Evolutionary conservation across 2,797 vertebrate species (phyloP).

Genomic region (Gymnodraco acuticeps): DNA sequence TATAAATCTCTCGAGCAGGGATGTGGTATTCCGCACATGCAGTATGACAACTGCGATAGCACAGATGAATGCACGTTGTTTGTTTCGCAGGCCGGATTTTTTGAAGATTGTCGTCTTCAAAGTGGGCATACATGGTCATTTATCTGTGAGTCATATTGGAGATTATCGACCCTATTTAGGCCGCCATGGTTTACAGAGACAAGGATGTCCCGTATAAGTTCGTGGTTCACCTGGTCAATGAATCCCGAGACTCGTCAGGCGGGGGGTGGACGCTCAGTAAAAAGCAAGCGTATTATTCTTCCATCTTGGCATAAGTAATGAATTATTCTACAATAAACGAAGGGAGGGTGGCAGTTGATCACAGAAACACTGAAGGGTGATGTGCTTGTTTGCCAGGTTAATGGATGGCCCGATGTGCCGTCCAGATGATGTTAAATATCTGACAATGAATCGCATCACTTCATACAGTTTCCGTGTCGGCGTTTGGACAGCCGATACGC

Average conservation of each 20-base stretch:
- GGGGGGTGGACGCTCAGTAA: constrained; percentile 23
- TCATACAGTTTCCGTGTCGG: constrained; percentile 57
- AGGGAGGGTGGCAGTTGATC: constrained; percentile 51
- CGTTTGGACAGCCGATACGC: constrained; percentile 40
- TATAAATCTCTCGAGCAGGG: constrained; percentile 22
- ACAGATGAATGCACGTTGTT: constrained; percentile 67
- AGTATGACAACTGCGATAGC: constrained; percentile 66
- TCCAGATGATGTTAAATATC: constrained; percentile 41
- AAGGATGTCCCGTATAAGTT: constrained; percentile 83
- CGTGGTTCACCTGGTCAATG: constrained; percentile 78
- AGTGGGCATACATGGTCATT: constrained; percentile 67
- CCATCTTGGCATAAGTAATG: constrained; percentile 69
- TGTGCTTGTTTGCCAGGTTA: constrained; percentile 67
- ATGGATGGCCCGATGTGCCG: constrained; percentile 65
- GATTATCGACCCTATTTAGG: constrained; percentile 77
- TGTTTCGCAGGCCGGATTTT: constrained; percentile 62
- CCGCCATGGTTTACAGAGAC: constrained; percentile 73
- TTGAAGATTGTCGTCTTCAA: constrained; percentile 59
- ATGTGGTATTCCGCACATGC: constrained; percentile 55
- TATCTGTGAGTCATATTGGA: constrained; percentile 61
- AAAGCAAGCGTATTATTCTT: constrained; percentile 61
- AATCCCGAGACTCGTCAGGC: constrained; percentile 52
- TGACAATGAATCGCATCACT: constrained; percentile 55
- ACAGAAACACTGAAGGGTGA: constrained; percentile 59
- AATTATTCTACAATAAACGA: constrained; percentile 60